These are phyloP conservation scores for Talpa occidentalis DNA, from an alignment of 2,113 vertebrate species.

Conservation along the genomic window DNA sequence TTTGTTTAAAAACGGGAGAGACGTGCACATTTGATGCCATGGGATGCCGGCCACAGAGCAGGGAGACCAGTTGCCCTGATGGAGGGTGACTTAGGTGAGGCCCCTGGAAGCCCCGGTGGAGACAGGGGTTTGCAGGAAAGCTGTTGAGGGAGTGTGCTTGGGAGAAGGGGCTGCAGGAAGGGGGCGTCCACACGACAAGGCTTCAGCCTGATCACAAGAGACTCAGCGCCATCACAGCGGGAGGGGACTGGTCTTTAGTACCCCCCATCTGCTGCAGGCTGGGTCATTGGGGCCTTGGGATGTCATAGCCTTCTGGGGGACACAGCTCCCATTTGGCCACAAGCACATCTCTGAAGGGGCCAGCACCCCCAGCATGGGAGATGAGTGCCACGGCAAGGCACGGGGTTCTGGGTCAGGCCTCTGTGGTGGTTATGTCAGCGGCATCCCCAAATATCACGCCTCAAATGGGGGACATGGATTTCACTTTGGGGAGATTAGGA, in stretches of 20 bases:
- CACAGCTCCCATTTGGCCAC: neutral
- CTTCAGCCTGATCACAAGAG: neutral
- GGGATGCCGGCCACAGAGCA: neutral
- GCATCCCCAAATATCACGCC: neutral
- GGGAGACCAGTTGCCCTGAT: rapidly evolving
- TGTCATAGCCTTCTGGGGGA: neutral
- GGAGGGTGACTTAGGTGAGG: neutral
- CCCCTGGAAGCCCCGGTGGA: neutral
- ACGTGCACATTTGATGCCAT: neutral
- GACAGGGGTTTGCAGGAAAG: rapidly evolving
- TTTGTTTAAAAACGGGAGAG: neutral
- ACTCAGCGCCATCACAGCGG: neutral
- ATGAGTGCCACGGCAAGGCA: no score
- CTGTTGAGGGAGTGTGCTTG: neutral
- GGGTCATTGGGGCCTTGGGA: no score
- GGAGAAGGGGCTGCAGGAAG: neutral
- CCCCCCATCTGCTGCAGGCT: neutral
- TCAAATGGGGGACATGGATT: neutral
- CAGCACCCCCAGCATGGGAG: neutral
- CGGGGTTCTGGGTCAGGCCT: neutral
- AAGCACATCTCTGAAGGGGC: neutral
- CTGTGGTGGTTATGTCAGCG: rapidly evolving
- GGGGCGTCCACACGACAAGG: neutral
- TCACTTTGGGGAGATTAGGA: neutral
- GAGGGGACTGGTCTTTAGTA: neutral